Conservation (phyloP, 1,140 invertebrate genomes). For the Lasioglossum baleicum region DNA sequence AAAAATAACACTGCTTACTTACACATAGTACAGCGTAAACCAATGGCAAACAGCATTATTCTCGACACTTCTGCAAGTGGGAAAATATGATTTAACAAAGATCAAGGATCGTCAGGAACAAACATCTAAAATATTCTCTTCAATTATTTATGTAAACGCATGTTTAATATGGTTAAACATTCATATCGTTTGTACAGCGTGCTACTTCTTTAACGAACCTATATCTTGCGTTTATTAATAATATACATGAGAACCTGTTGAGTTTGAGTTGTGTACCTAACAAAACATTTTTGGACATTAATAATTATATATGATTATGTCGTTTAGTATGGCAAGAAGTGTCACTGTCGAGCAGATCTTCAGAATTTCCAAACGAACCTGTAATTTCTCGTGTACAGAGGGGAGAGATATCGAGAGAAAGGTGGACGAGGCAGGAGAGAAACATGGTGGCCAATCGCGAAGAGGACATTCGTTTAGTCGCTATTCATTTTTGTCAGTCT, state of each 20-base stretch:
- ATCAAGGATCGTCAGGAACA: too few relatives aligned
- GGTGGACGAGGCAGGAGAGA: not conserved
- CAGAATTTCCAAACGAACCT: not conserved
- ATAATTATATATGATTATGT: not conserved
- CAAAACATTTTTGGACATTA: not conserved
- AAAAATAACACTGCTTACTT: not conserved
- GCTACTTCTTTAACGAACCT: not conserved
- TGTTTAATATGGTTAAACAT: not conserved
- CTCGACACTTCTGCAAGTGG: not conserved
- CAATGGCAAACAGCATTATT: not conserved
- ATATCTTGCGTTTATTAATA: not conserved
- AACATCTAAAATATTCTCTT: too few relatives aligned
- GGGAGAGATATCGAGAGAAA: not conserved
- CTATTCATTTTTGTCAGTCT: constrained; percentile 68
- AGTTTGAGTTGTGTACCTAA: not conserved
- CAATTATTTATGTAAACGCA: not conserved
- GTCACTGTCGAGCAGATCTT: not conserved
- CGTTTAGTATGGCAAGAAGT: not conserved
- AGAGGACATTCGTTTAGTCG: constrained; percentile 31
- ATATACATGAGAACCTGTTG: not conserved
- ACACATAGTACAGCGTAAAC: not conserved
- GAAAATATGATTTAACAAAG: too few relatives aligned
- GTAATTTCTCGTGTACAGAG: not conserved
- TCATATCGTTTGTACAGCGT: not conserved
- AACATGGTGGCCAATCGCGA: constrained; percentile 14